phyloP scores from a whole-genome alignment of 2,113 vertebrate species.

The Cariama cristata region DNA sequence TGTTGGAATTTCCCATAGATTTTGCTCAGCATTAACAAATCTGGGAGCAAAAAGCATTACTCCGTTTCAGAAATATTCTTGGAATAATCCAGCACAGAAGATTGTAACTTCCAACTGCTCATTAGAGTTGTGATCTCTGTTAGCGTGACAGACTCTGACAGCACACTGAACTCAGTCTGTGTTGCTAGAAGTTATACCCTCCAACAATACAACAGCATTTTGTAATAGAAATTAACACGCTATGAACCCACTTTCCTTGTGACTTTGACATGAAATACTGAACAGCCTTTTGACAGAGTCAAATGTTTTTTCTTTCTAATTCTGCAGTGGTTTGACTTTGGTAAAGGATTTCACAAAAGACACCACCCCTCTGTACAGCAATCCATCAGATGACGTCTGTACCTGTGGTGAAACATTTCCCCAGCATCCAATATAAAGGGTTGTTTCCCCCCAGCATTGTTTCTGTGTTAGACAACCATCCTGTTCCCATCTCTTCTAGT shows the following conservation, averaged over 20 bases:
- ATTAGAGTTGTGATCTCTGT: not conserved
- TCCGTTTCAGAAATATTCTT: constrained; percentile 25
- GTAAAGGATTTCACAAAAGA: not conserved
- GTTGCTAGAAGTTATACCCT: not conserved
- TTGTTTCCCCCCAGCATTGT: not conserved
- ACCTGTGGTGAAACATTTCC: not conserved
- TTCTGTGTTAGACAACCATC: not conserved
- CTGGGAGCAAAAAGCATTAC: not conserved
- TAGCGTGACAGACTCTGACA: not conserved
- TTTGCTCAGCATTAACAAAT: not conserved
- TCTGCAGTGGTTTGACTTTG: not conserved
- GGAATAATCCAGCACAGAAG: not conserved
- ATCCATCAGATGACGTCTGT: not conserved
- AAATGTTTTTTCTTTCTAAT: not conserved
- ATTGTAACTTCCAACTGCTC: constrained; percentile 12
- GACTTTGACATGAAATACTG: not conserved
- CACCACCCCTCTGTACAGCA: not conserved
- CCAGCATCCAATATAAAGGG: not conserved
- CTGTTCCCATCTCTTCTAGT: not conserved
- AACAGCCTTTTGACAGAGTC: not conserved
- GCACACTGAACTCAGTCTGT: not conserved
- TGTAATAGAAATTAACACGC: not conserved
- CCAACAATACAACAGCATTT: not conserved
- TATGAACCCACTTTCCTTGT: not conserved
- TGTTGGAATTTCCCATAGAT: not conserved